Base-by-base conservation (phyloP, 2,888 invertebrate genomes). In the Drosophila algonquin region DNA sequence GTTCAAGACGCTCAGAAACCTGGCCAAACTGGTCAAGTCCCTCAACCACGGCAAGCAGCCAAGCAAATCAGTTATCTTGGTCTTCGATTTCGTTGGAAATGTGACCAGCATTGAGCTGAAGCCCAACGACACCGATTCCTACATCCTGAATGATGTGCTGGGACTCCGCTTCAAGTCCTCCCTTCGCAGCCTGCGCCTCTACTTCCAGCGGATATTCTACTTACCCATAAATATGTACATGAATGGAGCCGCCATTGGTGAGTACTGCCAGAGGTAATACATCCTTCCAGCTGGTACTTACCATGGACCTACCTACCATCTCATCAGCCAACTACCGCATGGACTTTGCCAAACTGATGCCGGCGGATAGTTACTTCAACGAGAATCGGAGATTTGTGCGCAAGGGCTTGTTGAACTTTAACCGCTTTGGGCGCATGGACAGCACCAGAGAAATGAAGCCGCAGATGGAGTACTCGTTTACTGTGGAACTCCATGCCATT, bases 151-250 rank as follows among this genome's bases (percentile, higher is more conserved):
- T 78, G 93, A 94, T 68, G 93, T 93, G 77, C 90, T 93, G 7
- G 90, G 92, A 2, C 79, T 94, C 32, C 91, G 92, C 55, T 93
- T 94, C 69, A 92, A 93, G 79, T 93, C 93, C 10, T 93, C 93
- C 0, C 73, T 93, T 10, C 73, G 76, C 24, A 90, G 92, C 40
- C 82, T 94, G 24, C 90, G 90, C 14, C 87, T 92, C 27, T 94
- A 93, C 77, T 92, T 93, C 35, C 87, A 91, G 46, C 85, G 90
- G 0, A 92, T 93, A 27, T 92, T 94, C 52, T 91, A 92, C 72
- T 87, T 93, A 45, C 90, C 92, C 1, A 84, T 94, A n/a, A 92
- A 90, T 61, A 84, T 94, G 46, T 93, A 92, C 76, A 82, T 89
- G 58, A 91, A 91, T 68, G 92, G 91, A 52, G 77, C 77, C 10